A percentile compares a stretch with the other conserved stretches of the same genome.
These are phyloP conservation scores for Diaphora mendica DNA, from an alignment of 2,888 invertebrate genomes.

Conservation along the genomic window DNA sequence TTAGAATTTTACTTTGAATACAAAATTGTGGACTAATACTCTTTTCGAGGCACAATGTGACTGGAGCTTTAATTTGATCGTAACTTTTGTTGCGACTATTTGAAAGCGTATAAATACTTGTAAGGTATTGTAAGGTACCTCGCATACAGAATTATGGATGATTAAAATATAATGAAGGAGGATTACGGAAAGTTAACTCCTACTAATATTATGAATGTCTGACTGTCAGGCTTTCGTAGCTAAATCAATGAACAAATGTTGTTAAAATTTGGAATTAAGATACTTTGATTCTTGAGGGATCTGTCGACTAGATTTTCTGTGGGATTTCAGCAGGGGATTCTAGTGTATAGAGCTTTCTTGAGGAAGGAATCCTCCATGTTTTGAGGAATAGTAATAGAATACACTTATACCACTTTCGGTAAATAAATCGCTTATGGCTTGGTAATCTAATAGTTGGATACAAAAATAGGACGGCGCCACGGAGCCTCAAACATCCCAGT, in stretches of 20 bases:
- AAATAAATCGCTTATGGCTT: conserved; percentile 36
- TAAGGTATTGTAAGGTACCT: not conserved
- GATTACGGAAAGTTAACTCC: not conserved
- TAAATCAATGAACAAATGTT: too few species aligned
- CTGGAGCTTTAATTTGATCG: conserved; percentile 11
- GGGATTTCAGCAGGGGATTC: too few species aligned
- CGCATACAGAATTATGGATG: not conserved
- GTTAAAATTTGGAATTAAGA: too few species aligned
- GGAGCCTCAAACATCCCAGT: conserved; percentile 57
- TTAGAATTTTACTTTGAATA: conserved; percentile 47
- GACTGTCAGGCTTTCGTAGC: too few species aligned
- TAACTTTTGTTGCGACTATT: not conserved
- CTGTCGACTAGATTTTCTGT: too few species aligned
- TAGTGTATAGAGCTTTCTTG: too few species aligned
- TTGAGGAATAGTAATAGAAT: conserved; percentile 5
- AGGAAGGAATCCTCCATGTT: too few species aligned
- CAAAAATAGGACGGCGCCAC: conserved; percentile 59
- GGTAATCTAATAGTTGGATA: conserved; percentile 43
- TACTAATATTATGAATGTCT: not conserved
- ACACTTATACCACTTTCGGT: conserved; percentile 31
- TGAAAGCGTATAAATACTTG: not conserved
- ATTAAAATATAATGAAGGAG: too few species aligned
- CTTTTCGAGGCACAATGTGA: conserved; percentile 5
- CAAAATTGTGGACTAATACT: conserved; percentile 14
- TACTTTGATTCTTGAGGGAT: too few species aligned